phyloP scores from a whole-genome alignment of 2,888 invertebrate species.

The Plebejus melissa region DNA sequence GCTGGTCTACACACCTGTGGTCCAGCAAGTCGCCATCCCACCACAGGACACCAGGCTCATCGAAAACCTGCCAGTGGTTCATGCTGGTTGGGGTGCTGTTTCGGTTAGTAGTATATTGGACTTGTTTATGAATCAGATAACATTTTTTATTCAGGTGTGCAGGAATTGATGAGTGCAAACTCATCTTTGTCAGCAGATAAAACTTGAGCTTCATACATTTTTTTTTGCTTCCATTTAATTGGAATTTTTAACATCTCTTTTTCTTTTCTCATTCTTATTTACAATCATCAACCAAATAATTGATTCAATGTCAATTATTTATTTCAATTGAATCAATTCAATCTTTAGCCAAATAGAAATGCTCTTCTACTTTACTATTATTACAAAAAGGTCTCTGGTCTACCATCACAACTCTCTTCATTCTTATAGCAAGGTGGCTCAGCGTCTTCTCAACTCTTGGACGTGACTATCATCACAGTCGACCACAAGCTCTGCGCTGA shows the following conservation, averaged over 20 bases:
- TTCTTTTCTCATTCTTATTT: too few relatives aligned
- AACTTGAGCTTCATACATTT: background rate
- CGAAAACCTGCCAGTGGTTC: slow-evolving; percentile 42
- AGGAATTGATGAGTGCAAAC: background rate
- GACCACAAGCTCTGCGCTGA: slow-evolving; percentile 50
- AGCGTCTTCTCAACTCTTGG: slow-evolving; percentile 44
- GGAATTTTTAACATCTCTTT: too few relatives aligned
- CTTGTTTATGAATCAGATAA: background rate
- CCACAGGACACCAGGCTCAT: slow-evolving; percentile 37
- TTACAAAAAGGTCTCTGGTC: too few relatives aligned
- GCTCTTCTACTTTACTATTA: too few relatives aligned
- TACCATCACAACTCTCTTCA: too few relatives aligned
- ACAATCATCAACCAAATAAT: too few relatives aligned
- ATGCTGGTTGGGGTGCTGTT: slow-evolving; percentile 52
- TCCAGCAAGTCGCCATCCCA: slow-evolving; percentile 42
- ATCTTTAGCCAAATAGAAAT: too few relatives aligned
- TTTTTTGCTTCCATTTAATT: too few relatives aligned
- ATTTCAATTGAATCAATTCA: too few relatives aligned
- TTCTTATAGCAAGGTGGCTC: slow-evolving; percentile 36
- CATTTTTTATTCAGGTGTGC: too few relatives aligned
- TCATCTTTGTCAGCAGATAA: background rate
- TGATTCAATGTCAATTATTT: too few relatives aligned
- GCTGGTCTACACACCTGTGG: slow-evolving; percentile 39
- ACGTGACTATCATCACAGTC: slow-evolving; percentile 48
- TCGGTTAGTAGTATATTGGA: slow-evolving; percentile 40